These are phyloP conservation scores for Zosterops borbonicus DNA, from an alignment of 2,113 vertebrate species.

Conservation along the genomic window DNA sequence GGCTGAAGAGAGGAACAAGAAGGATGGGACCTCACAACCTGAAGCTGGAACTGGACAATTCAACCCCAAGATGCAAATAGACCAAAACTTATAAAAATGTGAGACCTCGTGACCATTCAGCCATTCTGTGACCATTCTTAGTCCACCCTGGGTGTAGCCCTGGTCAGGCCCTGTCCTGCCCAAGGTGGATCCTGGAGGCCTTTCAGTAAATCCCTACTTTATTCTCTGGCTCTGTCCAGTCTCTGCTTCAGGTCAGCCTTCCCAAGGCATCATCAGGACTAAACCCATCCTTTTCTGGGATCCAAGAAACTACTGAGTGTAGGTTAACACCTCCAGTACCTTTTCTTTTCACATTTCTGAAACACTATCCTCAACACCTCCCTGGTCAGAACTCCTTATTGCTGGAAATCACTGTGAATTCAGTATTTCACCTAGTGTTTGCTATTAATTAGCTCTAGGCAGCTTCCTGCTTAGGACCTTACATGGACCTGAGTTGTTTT, in stretches of 20 bases:
- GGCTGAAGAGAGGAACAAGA: neutral
- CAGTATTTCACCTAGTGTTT: neutral
- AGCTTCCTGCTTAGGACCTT: neutral
- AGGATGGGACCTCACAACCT: neutral
- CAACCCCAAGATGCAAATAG: neutral
- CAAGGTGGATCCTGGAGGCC: neutral
- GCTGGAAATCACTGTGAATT: neutral
- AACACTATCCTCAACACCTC: neutral
- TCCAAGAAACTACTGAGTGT: neutral
- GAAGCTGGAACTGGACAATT: neutral
- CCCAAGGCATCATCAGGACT: neutral
- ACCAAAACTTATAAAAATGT: neutral
- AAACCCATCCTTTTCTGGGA: neutral
- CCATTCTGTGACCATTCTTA: neutral
- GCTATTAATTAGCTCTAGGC: neutral
- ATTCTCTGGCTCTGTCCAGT: neutral
- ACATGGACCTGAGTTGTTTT: rapidly evolving
- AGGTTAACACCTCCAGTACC: neutral
- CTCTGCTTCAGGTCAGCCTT: neutral
- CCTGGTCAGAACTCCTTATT: neutral
- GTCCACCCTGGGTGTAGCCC: neutral
- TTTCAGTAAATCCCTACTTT: neutral
- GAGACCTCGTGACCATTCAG: rapidly evolving
- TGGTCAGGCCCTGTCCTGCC: neutral
- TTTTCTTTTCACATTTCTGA: neutral